Evolutionary conservation across 2,888 invertebrate species (phyloP).

Genomic region (Catocala sponsa): DNA sequence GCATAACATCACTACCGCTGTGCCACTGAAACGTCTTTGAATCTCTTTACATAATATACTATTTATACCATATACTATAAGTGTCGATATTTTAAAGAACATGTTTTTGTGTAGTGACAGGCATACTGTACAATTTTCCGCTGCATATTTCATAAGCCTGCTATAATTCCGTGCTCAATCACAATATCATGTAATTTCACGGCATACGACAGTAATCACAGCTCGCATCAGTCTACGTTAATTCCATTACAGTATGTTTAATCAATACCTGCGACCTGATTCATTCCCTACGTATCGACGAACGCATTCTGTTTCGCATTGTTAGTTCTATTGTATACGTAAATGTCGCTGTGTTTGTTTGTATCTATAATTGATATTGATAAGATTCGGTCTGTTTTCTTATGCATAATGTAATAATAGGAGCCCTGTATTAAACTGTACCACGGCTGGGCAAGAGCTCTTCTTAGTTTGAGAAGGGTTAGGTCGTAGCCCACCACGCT

Average conservation of each 20-base stretch:
- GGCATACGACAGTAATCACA: conserved; percentile 31
- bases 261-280: conserved; percentile 57
- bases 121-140: background rate
- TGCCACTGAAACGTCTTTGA: no score
- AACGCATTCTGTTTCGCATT: conserved; percentile 32
- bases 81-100: no score
- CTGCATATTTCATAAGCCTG: conserved; percentile 11
- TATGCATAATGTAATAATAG: background rate
- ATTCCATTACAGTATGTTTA: conserved; percentile 56
- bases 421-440: background rate
- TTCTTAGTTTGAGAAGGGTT: no score
- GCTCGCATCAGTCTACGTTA: conserved; percentile 39
- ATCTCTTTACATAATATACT: no score
- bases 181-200: conserved; percentile 21
- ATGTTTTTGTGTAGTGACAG: no score
- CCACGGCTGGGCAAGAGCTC: no score
- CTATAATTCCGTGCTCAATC: conserved; percentile 19
- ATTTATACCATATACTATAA: no score
- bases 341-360: no score
- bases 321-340: conserved; percentile 7
- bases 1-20: no score
- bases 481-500: no score
- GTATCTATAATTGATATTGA: background rate
- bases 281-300: conserved; percentile 26
- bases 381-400: background rate